Conservation (phyloP, 37 sponge, comb jelly and placozoan species). For the Lycopodina hypogea region DNA sequence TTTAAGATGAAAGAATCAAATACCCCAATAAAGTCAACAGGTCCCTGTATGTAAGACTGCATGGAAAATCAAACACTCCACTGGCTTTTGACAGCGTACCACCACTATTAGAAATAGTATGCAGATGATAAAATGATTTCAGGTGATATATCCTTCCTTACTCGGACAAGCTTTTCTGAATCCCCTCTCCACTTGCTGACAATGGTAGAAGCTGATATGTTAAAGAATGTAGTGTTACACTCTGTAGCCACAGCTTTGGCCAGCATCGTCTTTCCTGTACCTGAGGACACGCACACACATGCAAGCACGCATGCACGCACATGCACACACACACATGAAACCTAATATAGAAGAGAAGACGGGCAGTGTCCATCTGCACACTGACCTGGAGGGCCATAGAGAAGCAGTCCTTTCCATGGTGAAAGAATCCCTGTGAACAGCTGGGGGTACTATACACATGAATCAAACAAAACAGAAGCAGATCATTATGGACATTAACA, state of each 20-base stretch:
- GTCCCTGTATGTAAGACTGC: too few relatives aligned
- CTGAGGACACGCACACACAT: slow-evolving; percentile 35
- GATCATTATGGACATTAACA: too few relatives aligned
- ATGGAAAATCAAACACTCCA: too few relatives aligned
- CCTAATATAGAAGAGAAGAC: too few relatives aligned
- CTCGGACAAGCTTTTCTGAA: slow-evolving; percentile 95
- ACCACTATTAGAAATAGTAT: too few relatives aligned
- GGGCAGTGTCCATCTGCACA: neutral
- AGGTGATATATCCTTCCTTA: slow-evolving; percentile 7
- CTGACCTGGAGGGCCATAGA: slow-evolving; percentile 98
- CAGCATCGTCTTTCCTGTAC: slow-evolving; percentile 97
- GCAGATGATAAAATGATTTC: too few relatives aligned
- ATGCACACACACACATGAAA: neutral
- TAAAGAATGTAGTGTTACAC: slow-evolving; percentile 99
- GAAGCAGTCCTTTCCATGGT: slow-evolving; percentile 98
- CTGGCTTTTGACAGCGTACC: too few relatives aligned
- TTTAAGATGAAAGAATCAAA: too few relatives aligned
- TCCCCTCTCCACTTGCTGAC: slow-evolving; percentile 99
- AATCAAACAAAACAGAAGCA: neutral
- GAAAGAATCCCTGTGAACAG: slow-evolving; percentile 96
- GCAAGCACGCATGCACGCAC: too few relatives aligned
- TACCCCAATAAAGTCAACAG: too few relatives aligned
- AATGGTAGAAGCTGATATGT: slow-evolving; percentile 96
- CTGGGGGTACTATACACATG: slow-evolving; percentile 85
- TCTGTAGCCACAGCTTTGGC: slow-evolving; percentile 99